These are phyloP conservation scores for Agrilus mali DNA, from an alignment of 2,888 invertebrate genomes.

Conservation along the genomic window DNA sequence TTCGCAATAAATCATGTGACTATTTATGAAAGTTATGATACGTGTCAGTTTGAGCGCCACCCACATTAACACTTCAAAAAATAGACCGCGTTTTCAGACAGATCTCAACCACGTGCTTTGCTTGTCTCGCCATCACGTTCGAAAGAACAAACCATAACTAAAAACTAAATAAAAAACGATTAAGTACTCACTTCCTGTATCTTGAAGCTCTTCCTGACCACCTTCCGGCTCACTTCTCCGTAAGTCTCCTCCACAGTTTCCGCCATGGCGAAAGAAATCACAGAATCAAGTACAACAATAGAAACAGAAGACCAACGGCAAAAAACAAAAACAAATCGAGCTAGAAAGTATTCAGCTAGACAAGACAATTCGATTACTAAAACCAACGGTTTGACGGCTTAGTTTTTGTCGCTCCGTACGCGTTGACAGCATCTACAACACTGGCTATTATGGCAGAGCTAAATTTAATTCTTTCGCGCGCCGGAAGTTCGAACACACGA, in stretches of 20 bases:
- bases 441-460: slow-evolving; percentile 22
- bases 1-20: no score
- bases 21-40: no score
- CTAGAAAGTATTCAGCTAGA: no score
- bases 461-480: slow-evolving; percentile 18
- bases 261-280: slow-evolving; percentile 35
- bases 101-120: no score
- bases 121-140: no score
- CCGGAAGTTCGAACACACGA: slow-evolving; percentile 7
- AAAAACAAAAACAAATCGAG: neutral
- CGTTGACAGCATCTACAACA: slow-evolving; percentile 26
- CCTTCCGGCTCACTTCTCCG: slow-evolving; percentile 56
- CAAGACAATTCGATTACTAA: no score
- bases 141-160: no score
- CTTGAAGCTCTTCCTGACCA: slow-evolving; percentile 56
- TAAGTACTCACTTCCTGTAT: slow-evolving; percentile 54
- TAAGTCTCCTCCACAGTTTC: slow-evolving; percentile 58
- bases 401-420: slow-evolving; percentile 20
- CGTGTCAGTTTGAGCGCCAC: no score
- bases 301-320: slow-evolving; percentile 12
- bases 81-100: no score
- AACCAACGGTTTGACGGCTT: slow-evolving; percentile 6
- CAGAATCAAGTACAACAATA: slow-evolving; percentile 10
- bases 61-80: no score
- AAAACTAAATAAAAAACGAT: no score